Base-by-base conservation (phyloP, 2,797 vertebrate species). In the Heliangelus exortis region DNA sequence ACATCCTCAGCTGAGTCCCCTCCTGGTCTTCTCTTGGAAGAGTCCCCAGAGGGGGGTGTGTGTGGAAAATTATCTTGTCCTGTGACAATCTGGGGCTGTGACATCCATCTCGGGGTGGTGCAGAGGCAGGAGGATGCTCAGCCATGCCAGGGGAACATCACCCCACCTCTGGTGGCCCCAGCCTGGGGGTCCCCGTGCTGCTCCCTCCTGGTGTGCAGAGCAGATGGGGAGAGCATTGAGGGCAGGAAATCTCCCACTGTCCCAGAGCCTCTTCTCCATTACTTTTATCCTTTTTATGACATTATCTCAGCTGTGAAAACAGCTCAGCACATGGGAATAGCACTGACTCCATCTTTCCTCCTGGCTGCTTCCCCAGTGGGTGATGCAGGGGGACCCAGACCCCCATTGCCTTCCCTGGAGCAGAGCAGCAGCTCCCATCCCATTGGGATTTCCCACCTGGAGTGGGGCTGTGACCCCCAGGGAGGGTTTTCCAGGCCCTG, bases 161-260 rank as follows among this genome's bases (percentile, higher is more conserved):
- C 31, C 63, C 33, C 22, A 31, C 1, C 0, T 5, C 0, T 2
- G 17, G 31, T 1, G 3, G 1, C 25, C 20, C 6, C 0, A 1
- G 7, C 14, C 1, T 4, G 20, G 20, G 55, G 3, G 3, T 39
- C 50, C 43, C 17, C 0, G 0, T 0, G 26, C 31, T 28, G 33
- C 33, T 26, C 34, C 54, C 66, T 67, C 43, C 15, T 0, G 3
- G 21, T 1, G 1, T 7, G 45, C 4, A 4, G 53, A 76, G 33
- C 15, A 3, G 22, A 2, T 1, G 14, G 83, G 63, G 34, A 86
- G 23, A 73, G 6, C 39, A 8, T 33, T 15, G 61, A 23, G 5
- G 0, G 25, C 63, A 20, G n/a, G 15, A 19, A 11, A 10, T n/a
- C 31, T 1, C 10, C 47, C 21, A 15, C 62, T 50, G 45, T 20